Conservation (phyloP, 30 jellyfish, hydroid and myxozoan species). For the Aurelia aurita complex sp. Pacific region DNA sequence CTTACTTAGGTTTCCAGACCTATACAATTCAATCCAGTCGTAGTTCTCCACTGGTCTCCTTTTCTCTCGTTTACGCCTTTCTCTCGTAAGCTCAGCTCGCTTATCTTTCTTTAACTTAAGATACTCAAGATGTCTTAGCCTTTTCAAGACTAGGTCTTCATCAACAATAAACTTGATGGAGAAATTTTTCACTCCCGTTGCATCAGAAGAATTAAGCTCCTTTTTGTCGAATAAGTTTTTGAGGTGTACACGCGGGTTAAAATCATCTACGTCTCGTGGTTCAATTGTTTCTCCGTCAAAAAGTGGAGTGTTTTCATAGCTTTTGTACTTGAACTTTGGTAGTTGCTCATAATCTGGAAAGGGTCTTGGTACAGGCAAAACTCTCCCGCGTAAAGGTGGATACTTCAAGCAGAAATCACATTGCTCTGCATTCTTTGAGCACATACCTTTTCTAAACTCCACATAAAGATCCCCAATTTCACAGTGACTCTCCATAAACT, state of each 20-base stretch:
- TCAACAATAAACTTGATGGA: background rate
- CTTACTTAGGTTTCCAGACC: constrained; percentile 5
- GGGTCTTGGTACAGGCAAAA: constrained; percentile 9
- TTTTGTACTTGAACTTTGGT: background rate
- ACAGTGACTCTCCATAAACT: background rate
- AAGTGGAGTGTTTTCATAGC: background rate
- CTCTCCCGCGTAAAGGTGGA: background rate
- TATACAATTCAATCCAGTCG: background rate
- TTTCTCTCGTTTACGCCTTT: background rate
- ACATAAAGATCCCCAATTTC: constrained; percentile 1
- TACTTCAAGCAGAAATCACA: constrained; percentile 1
- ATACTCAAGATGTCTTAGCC: background rate
- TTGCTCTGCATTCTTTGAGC: background rate
- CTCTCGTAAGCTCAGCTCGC: background rate
- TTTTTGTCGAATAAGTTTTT: background rate
- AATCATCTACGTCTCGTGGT: constrained; percentile 16
- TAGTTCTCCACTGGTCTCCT: background rate
- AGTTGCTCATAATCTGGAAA: background rate
- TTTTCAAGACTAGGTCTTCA: background rate
- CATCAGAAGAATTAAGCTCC: background rate
- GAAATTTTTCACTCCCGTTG: background rate
- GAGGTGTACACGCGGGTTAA: constrained; percentile 10
- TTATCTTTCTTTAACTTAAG: background rate
- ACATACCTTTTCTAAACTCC: background rate
- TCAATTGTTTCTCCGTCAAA: background rate